These are phyloP conservation scores for Cylindroiulus punctatus DNA, from an alignment of 2,888 invertebrate species.

Conservation along the genomic window DNA sequence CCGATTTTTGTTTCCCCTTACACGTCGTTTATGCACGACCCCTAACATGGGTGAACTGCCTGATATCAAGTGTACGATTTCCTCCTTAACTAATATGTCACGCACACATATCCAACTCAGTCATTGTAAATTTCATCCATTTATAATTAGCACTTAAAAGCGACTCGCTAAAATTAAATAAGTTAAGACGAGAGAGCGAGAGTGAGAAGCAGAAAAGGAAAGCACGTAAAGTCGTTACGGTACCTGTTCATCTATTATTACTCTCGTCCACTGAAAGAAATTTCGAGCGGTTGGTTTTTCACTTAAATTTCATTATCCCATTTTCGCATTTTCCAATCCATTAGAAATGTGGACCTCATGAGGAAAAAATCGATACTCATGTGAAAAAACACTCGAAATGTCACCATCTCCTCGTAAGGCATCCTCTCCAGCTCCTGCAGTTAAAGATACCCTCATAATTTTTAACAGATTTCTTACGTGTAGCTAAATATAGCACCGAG, in stretches of 20 bases:
- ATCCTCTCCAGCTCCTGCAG: background rate
- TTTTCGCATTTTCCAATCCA: conserved; percentile 45
- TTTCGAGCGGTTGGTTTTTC: conserved; percentile 42
- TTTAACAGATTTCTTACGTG: background rate
- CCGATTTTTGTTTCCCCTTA: no score
- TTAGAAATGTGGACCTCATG: conserved; percentile 26
- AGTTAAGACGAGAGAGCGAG: background rate
- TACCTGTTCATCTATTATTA: conserved; percentile 39
- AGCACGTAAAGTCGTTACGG: conserved; percentile 21
- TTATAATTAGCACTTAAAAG: conserved; percentile 45
- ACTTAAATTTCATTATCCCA: conserved; percentile 43
- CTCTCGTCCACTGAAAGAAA: conserved; percentile 40
- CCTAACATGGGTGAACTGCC: background rate
- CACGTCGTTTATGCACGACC: no score
- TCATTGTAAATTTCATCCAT: conserved; percentile 5
- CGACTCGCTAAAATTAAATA: background rate
- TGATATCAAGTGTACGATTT: background rate
- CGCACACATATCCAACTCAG: background rate
- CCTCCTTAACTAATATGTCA: no score
- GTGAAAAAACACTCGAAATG: background rate
- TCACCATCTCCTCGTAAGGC: background rate
- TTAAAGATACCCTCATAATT: background rate
- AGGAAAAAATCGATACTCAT: conserved; percentile 19
- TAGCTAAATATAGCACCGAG: background rate
- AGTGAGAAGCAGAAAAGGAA: background rate